Evolutionary conservation across 2,797 vertebrate genomes (phyloP), one percentile per base, ranked within the genome.

Genomic region (Phyllotis vaccarum): DNA sequence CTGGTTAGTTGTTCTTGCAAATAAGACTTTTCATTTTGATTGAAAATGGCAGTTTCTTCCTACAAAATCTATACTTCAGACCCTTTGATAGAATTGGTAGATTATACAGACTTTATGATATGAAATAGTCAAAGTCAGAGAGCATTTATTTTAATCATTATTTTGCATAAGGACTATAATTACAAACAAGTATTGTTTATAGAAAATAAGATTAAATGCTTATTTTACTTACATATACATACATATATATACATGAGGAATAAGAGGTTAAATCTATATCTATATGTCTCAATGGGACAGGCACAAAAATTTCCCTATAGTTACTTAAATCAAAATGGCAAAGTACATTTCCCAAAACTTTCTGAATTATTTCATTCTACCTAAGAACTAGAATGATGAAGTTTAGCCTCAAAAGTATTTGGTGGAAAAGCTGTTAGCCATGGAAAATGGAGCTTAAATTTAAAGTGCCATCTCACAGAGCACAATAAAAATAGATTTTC

Each of bases 401-500:
- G 83, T 90, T 97, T 95, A 97, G 85, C 81, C 96, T 81, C 97
- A 96, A 79, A 96, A 93, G 93, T 86, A 91, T 88, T 93, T 40
- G 29, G 86, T 86, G 83, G 76, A 96, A 97, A 96, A 96, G 85
- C 94, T 93, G 90, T 96, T 96, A 97, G 78, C 97, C 95, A 95
- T 94, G 52, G 92, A 97, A 96, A 97, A 97, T 96, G 64, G 87
- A 49, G 46, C 80, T 97, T 97, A 96, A 96, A 97, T 97, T 98
- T 93, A 96, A 97, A 97, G 68, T 97, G 91, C 93, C 91, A 96
- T 95, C 93, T 97, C 76, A 97, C 95, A 94, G 95, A 94, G 91
- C 85, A 93, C 94, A 97, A 97, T 96, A 97, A 97, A 97, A 97
- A 97, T 97, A 96, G 95, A 95, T 96, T 98, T 98, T 94, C 81